phyloP scores from a whole-genome alignment of 2,113 vertebrate species.

The Cercocebus atys region DNA sequence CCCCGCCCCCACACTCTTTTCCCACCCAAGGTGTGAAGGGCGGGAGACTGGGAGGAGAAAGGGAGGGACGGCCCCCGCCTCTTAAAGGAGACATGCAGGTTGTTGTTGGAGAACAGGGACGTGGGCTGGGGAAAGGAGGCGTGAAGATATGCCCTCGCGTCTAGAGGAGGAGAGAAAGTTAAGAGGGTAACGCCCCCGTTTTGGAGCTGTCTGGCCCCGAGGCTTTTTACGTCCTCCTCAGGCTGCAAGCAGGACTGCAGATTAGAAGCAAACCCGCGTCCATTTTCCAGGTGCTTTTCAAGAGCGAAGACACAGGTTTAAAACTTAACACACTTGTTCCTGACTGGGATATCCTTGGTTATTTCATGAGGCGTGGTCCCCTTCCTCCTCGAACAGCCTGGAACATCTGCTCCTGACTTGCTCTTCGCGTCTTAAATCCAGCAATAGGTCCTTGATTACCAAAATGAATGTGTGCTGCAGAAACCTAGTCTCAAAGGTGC shows the following conservation, averaged over 20 bases:
- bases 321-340: background rate
- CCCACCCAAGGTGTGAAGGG: constrained; percentile 95
- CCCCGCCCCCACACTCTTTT: constrained; percentile 85
- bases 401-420: background rate
- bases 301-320: background rate
- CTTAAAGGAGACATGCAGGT: constrained; percentile 87
- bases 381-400: background rate
- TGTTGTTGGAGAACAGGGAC: background rate
- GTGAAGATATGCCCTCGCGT: background rate
- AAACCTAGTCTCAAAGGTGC: constrained; percentile 20
- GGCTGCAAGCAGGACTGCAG: background rate
- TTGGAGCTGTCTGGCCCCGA: background rate
- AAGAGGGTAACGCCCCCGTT: background rate
- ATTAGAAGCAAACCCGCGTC: background rate
- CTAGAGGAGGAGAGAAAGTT: background rate
- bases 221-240: background rate
- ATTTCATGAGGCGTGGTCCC: background rate
- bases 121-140: accelerated
- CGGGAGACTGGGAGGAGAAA: constrained; percentile 66
- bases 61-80: background rate
- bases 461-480: background rate
- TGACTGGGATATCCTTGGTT: background rate
- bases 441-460: background rate
- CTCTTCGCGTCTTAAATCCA: constrained; percentile 17
- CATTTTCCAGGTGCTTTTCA: background rate